Conservation (phyloP, 2,113 vertebrate species). For the Oceanodroma tethys region DNA sequence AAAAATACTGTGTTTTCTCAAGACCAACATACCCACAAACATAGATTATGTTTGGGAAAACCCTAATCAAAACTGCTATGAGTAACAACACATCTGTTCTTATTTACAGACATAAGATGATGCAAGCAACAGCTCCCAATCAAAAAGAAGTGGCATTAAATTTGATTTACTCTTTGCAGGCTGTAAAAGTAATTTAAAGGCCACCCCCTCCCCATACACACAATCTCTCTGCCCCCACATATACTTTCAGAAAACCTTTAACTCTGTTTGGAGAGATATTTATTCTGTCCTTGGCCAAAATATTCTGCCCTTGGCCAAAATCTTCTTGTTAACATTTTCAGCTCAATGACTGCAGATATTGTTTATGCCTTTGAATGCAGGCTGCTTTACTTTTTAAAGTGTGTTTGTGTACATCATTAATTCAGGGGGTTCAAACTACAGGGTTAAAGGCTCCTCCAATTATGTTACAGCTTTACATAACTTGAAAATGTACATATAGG, state of each 20-base stretch:
- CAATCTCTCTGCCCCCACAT: background rate
- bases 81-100: conserved; percentile 61
- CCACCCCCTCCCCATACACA: background rate
- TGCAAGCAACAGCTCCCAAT: background rate
- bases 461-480: conserved; percentile 9
- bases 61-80: conserved; percentile 38
- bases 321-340: background rate
- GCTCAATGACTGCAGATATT: background rate
- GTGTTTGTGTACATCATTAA: background rate
- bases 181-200: background rate
- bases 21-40: background rate
- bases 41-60: conserved; percentile 36
- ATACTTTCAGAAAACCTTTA: background rate
- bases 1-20: conserved; percentile 1
- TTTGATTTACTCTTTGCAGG: conserved; percentile 10
- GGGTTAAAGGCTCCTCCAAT: conserved; percentile 33
- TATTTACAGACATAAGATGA: conserved; percentile 57
- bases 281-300: background rate
- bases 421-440: background rate
- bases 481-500: background rate
- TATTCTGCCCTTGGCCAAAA: background rate
- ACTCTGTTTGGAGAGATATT: background rate
- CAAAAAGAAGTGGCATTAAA: background rate
- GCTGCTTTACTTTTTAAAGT: conserved; percentile 21
- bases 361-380: background rate